Conservation (phyloP, 2,888 invertebrate species). For the Coenonympha glycerion region DNA sequence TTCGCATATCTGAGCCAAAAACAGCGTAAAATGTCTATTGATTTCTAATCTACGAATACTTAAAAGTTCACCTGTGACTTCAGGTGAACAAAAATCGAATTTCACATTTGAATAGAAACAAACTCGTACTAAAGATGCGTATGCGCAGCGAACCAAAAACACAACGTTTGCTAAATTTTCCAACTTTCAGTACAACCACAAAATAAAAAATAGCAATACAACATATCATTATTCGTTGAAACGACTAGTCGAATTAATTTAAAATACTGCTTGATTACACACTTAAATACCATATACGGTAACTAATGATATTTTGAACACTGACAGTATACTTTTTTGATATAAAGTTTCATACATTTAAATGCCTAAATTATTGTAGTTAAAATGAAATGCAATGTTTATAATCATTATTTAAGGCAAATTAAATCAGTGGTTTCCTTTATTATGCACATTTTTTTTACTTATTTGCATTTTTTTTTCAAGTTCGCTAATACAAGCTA, state of each 20-base stretch:
- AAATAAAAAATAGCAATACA: neutral
- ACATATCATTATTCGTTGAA: conserved; percentile 34
- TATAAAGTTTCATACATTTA: neutral
- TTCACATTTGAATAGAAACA: too few species aligned
- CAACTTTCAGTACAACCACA: too few species aligned
- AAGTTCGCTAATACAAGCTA: too few species aligned
- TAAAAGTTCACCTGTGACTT: too few species aligned
- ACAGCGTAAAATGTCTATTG: too few species aligned
- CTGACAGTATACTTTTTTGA: neutral
- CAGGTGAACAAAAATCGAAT: too few species aligned
- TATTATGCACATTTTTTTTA: too few species aligned
- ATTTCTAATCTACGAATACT: too few species aligned
- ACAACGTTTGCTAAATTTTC: too few species aligned
- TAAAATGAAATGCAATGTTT: neutral
- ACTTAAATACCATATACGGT: conserved; percentile 20
- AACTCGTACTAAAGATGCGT: too few species aligned
- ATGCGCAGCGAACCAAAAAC: neutral
- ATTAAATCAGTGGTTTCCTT: neutral
- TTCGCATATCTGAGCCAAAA: too few species aligned
- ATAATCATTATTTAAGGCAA: conserved; percentile 4
- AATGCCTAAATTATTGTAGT: conserved; percentile 5
- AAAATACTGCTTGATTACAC: conserved; percentile 29
- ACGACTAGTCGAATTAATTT: conserved; percentile 36
- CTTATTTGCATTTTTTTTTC: too few species aligned
- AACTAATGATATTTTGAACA: conserved; percentile 21